Evolutionary conservation across 92 coral and sea anemone species (phyloP), one percentile per base, ranked within the genome.

Genomic region (Epizoanthus ramosus): DNA sequence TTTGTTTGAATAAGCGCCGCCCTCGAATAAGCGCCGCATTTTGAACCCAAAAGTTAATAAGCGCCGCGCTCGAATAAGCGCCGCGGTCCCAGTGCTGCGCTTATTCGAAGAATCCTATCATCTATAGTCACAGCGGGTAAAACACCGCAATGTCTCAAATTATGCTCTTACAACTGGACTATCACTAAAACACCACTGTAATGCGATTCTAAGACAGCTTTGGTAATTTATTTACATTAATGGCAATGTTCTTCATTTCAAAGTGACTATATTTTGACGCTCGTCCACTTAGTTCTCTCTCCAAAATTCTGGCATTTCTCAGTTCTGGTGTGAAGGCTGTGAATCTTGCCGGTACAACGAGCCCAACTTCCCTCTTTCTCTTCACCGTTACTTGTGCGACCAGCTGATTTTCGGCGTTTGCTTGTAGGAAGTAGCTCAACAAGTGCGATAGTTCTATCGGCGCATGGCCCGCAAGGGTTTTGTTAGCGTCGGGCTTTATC

Each of bases 41-140:
- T n/a, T 14, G 28, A 14, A n/a, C 68, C 24, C 2, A 22, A 16
- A 57, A 16, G 18, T 57, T 81, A 81, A 80, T 89, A 89, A 86
- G 93, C 90, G 90, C 93, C 93, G 84, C 89, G 89, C 92, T 87
- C 92, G 84, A 89, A 85, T 86, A 89, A 89, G 87, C 88, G 90
- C 92, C 89, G 90, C 88, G 17, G 58, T 54, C 58, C 58, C 58
- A 54, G 58, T 54, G 58, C 17, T 0, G 58, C 58, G 58, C 58
- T 54, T 54, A 54, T 54, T 54, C 58, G 58, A 28, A 28, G 31
- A 28, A 28, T 28, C 31, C 31, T 2, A 28, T 28, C 31, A 28
- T 28, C 0, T 28, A 28, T 28, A 28, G 31, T 28, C 31, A 28
- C 31, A 28, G 31, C 31, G 31, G 31, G 31, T 28, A 28, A 28